Conservation (phyloP, 2,888 invertebrate genomes). For the Tethea ocularis region DNA sequence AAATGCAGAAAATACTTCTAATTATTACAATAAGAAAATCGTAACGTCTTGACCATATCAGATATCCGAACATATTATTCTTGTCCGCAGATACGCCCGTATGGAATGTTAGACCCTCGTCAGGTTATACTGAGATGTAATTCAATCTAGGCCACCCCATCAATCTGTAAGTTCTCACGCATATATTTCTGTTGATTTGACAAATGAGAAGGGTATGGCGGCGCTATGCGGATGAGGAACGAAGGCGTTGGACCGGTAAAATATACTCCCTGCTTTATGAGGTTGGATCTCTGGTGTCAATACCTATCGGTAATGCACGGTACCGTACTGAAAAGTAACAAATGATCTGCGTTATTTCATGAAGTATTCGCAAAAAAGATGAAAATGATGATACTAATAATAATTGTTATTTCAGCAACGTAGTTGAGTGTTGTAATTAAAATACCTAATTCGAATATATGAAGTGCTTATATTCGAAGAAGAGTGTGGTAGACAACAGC, state of each 20-base stretch:
- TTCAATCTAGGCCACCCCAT: constrained; percentile 82
- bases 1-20: neutral
- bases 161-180: constrained; percentile 82
- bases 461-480: too few species aligned
- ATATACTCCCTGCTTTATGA: constrained; percentile 54
- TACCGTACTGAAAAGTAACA: constrained; percentile 15
- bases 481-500: too few species aligned
- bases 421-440: too few species aligned
- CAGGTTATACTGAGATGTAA: constrained; percentile 79
- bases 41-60: constrained; percentile 40
- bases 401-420: too few species aligned
- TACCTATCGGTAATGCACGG: constrained; percentile 22
- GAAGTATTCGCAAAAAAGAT: neutral
- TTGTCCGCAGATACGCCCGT: constrained; percentile 65
- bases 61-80: constrained; percentile 69
- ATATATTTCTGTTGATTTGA: constrained; percentile 84
- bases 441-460: too few species aligned
- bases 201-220: constrained; percentile 81
- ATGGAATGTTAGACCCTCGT: constrained; percentile 74
- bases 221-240: constrained; percentile 58
- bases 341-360: constrained; percentile 6
- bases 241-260: constrained; percentile 52
- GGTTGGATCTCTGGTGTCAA: constrained; percentile 33
- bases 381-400: too few species aligned
- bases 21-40: constrained; percentile 22